Conservation (phyloP, 1,140 invertebrate species). For the Drosophila lowei region DNA sequence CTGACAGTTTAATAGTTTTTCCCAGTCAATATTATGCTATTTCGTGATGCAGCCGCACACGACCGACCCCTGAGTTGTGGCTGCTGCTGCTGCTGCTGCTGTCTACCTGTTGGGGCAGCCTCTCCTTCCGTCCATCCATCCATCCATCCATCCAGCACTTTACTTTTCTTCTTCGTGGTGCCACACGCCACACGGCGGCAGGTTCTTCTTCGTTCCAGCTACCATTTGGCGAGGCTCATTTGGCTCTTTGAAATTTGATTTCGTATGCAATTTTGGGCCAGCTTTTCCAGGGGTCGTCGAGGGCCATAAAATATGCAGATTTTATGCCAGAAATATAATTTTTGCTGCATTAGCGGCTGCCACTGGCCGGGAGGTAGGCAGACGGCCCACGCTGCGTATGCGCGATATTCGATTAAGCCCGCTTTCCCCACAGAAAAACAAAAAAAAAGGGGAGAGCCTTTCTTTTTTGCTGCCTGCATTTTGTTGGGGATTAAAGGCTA, state of each 20-base stretch:
- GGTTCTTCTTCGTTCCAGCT: constrained; percentile 6
- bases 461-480: constrained; percentile 4
- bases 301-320: constrained; percentile 62
- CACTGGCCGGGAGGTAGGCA: constrained; percentile 4
- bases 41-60: constrained; percentile 59
- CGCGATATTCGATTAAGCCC: constrained; percentile 54
- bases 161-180: too few species aligned
- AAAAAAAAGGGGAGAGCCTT: background rate
- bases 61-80: constrained; percentile 4
- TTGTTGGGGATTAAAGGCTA: constrained; percentile 9
- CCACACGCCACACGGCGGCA: too few species aligned
- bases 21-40: constrained; percentile 72
- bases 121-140: too few species aligned
- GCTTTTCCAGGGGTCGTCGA: constrained; percentile 30
- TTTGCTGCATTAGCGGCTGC: constrained; percentile 63
- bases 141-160: too few species aligned
- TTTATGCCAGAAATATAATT: constrained; percentile 64
- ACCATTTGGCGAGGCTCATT: constrained; percentile 58
- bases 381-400: constrained; percentile 53
- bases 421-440: constrained; percentile 2
- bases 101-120: too few species aligned
- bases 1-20: constrained; percentile 78
- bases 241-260: constrained; percentile 74
- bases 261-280: constrained; percentile 65
- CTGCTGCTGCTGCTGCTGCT: constrained; percentile 1